Evolutionary conservation across 2,797 vertebrate species (phyloP).

Genomic region (Sarcoramphus papa): DNA sequence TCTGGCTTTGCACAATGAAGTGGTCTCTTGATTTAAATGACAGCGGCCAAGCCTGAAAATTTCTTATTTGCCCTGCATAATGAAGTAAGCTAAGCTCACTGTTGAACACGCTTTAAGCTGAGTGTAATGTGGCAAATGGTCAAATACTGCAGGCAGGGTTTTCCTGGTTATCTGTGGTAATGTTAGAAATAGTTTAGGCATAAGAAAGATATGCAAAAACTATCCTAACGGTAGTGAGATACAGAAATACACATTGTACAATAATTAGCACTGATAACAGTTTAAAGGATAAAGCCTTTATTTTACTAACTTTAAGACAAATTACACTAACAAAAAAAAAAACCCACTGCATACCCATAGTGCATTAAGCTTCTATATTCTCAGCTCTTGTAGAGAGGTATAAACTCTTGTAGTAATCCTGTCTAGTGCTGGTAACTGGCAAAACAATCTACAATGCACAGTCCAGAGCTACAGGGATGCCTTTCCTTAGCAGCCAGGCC

Average conservation of each 20-base stretch:
- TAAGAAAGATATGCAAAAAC: neutral
- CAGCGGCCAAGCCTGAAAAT: neutral
- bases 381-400: neutral
- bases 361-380: neutral
- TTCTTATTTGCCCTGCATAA: neutral
- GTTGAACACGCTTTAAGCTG: neutral
- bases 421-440: neutral
- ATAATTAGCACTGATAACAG: neutral
- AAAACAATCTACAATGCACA: neutral
- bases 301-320: neutral
- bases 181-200: neutral
- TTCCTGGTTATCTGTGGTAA: neutral
- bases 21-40: neutral
- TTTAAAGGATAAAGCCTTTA: neutral
- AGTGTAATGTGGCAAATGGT: neutral
- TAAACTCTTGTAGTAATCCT: neutral
- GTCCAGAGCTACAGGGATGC: neutral
- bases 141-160: neutral
- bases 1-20: neutral
- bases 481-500: neutral
- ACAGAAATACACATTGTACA: accelerated
- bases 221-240: neutral
- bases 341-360: neutral
- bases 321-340: neutral
- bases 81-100: neutral